Base-by-base conservation (phyloP, 2,113 vertebrate species). In the Lucifuga dentata region DNA sequence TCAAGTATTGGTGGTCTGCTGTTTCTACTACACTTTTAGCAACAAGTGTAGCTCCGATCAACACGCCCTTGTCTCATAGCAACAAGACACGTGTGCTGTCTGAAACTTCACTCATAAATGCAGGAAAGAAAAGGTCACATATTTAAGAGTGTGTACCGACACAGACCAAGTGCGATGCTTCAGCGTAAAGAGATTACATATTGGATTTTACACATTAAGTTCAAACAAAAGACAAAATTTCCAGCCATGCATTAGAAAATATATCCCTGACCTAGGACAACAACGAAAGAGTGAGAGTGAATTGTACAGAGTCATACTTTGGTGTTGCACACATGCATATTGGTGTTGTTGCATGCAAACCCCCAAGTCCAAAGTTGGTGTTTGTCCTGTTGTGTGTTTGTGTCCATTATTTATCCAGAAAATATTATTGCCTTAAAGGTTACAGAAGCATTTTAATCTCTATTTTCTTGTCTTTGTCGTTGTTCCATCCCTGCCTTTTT, bases 1-100 rank as follows among this genome's bases (percentile, higher is more conserved):
- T 91, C 87, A 92, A 92, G 90, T 90, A 89, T 88, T 86, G 48
- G 65, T 55, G 59, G 64, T 53, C 67, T 44, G 53, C 68, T 64
- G 74, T 65, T 65, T 80, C 43, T 52, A 40, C 56, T 35, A 50
- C 69, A 41, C 51, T 53, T 73, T 65, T 39, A 70, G 73, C 41
- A 36, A 66, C 35, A 39, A 70, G 76, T n/a, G 60, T 38, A 13
- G 33, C 48, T 51, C 13, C 0, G 24, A 46, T 29, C 26, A 17
- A 48, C 57, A 11, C 39, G 41, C 65, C 48, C 39, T 52, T 3
- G 5, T 48, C 52, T 12, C 55, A 46, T n/a, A 56, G 58, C 5
- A 24, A 53, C 24, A 33, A 55, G 59, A 65, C 38, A n/a, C n/a
- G 46, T 41, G 66, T 20, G 45, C 9, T 2, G 36, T 33, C 62